These are phyloP conservation scores for Perodicticus potto DNA, from an alignment of 2,797 vertebrate genomes.

Conservation along the genomic window DNA sequence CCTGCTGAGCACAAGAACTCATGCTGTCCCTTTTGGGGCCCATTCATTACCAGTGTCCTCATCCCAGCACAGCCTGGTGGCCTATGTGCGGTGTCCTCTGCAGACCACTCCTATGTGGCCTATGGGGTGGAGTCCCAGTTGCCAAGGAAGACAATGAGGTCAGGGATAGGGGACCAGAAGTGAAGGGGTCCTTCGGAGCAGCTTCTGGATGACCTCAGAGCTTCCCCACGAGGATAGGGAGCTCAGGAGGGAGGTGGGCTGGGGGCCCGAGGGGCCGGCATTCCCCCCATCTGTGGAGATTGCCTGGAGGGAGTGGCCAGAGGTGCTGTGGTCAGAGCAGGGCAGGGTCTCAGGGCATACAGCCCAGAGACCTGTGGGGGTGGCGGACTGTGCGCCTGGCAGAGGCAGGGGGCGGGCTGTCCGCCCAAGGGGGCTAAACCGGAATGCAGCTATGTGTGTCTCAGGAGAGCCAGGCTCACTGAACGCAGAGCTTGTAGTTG, in stretches of 20 bases:
- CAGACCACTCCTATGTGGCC: no score
- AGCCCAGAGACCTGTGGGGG: no score
- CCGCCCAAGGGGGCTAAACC: no score
- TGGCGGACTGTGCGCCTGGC: no score
- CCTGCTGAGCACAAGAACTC: background rate
- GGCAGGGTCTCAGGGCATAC: fast-evolving
- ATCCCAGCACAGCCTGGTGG: background rate
- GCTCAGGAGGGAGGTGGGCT: background rate
- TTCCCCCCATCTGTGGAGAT: background rate
- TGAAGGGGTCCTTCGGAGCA: background rate
- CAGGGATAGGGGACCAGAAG: background rate
- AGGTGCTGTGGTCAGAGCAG: background rate
- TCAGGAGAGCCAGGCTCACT: fast-evolving
- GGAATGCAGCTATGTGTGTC: background rate
- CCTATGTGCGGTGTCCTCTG: background rate
- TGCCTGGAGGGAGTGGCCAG: background rate
- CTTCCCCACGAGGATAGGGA: background rate
- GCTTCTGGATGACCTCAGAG: no score
- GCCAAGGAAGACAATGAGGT: background rate
- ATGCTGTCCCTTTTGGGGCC: fast-evolving
- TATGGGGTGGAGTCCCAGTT: background rate
- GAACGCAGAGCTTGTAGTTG: background rate
- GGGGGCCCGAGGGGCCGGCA: background rate
- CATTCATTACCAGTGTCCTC: no score
- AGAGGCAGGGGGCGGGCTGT: no score